A percentile compares a stretch with the other conserved stretches of the same genome.
Evolutionary conservation across 2,113 vertebrate species (phyloP).

Genomic region (Callionymus lyra): DNA sequence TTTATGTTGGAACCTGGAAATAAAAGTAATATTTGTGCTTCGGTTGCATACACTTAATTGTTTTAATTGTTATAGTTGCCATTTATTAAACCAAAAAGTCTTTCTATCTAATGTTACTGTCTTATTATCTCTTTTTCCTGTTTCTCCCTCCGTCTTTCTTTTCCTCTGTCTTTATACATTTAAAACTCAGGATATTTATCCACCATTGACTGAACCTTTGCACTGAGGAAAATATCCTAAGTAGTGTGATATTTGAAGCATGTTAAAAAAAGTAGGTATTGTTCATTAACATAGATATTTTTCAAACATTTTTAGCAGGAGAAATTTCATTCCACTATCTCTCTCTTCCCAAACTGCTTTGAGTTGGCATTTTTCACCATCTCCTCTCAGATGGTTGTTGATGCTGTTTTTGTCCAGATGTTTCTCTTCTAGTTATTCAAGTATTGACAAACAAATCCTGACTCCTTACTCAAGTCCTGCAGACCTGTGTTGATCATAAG

Average conservation of each 20-base stretch:
- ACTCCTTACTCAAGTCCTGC: too few relatives aligned
- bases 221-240: constrained; percentile 17
- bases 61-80: too few relatives aligned
- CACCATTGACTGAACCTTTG: constrained; percentile 20
- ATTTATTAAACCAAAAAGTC: neutral
- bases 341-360: constrained; percentile 8
- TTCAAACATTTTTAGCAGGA: constrained; percentile 16
- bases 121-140: constrained; percentile 36
- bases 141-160: constrained; percentile 25
- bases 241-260: constrained; percentile 21
- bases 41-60: too few relatives aligned
- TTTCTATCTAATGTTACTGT: constrained; percentile 26
- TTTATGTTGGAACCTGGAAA: too few relatives aligned
- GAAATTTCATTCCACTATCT: constrained; percentile 16
- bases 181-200: constrained; percentile 20
- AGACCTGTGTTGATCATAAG: too few relatives aligned
- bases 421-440: too few relatives aligned
- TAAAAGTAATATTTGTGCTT: too few relatives aligned
- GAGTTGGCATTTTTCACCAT: constrained; percentile 10
- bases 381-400: constrained; percentile 14
- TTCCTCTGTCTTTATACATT: constrained; percentile 23
- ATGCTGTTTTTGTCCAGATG: neutral
- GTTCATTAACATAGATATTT: constrained; percentile 16
- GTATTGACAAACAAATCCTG: too few relatives aligned
- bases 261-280: neutral